Evolutionary conservation across 2,797 vertebrate species (phyloP).

Genomic region (Mionectes olivaceus): DNA sequence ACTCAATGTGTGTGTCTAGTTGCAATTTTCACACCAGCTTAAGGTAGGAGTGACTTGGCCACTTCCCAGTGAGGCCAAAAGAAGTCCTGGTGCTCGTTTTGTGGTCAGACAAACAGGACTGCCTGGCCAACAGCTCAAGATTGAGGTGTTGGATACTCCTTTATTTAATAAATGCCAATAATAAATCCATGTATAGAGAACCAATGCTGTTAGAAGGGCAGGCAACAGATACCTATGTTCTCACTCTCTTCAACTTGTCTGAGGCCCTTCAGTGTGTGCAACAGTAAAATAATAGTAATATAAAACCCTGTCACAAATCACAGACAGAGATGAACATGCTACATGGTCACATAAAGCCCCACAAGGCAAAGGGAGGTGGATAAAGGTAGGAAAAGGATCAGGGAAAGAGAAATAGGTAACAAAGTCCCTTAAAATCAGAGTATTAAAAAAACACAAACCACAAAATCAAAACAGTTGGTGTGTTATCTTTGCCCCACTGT

Average conservation of each 20-base stretch:
- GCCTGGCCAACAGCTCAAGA: background rate
- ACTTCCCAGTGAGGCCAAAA: background rate
- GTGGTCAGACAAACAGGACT: no score
- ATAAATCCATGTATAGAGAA: background rate
- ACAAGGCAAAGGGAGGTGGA: background rate
- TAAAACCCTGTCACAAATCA: background rate
- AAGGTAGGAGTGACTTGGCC: background rate
- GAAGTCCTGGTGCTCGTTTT: background rate
- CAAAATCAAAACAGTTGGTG: background rate
- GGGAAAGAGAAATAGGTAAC: background rate
- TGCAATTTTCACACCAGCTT: background rate
- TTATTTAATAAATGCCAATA: background rate
- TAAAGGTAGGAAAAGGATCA: background rate
- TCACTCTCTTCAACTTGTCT: background rate
- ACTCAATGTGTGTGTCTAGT: background rate
- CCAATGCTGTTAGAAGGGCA: background rate
- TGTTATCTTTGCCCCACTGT: background rate
- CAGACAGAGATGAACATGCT: accelerated
- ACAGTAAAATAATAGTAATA: no score
- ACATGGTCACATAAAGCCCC: background rate
- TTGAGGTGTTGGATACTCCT: accelerated
- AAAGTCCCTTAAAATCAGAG: background rate
- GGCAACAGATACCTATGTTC: accelerated
- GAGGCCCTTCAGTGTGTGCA: no score
- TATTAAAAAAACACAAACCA: no score